phyloP scores from a whole-genome alignment of 1,140 invertebrate genomes.

The Rhopalosiphum padi region DNA sequence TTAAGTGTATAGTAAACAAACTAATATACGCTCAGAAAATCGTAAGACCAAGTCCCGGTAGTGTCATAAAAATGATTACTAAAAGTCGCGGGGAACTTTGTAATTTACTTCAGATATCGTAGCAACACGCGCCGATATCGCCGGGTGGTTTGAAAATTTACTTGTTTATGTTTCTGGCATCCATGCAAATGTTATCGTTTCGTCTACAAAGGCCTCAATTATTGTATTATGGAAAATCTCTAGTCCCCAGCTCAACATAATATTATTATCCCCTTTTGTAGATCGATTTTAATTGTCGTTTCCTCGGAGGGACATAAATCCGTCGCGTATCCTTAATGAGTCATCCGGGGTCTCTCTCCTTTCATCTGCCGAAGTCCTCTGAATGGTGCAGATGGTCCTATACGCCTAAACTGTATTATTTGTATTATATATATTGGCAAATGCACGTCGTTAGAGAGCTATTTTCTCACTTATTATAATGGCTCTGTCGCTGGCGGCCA shows the following conservation, averaged over 20 bases:
- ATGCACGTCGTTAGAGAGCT: not conserved
- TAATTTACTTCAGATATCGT: not conserved
- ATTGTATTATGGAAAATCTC: conserved; percentile 18
- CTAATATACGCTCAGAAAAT: not conserved
- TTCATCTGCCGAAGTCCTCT: not conserved
- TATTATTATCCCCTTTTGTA: conserved; percentile 9
- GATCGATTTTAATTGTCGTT: conserved; percentile 24
- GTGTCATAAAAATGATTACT: not conserved
- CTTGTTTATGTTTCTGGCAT: not conserved
- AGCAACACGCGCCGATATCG: not conserved
- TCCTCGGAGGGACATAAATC: conserved; percentile 28
- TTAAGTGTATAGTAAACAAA: not conserved
- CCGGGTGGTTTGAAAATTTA: not conserved
- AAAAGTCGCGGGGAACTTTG: not conserved
- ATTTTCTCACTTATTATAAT: not conserved
- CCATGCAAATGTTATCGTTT: not conserved
- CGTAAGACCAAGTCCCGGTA: not conserved
- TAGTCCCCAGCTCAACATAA: not conserved
- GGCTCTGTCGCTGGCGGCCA: not conserved
- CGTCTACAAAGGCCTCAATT: not conserved
- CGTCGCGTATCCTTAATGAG: conserved; percentile 14
- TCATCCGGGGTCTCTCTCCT: not conserved
- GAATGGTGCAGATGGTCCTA: not conserved
- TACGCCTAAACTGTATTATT: not conserved
- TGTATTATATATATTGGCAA: not conserved